Conservation (phyloP, 2,888 invertebrate species). For the Eupeodes latifasciatus region DNA sequence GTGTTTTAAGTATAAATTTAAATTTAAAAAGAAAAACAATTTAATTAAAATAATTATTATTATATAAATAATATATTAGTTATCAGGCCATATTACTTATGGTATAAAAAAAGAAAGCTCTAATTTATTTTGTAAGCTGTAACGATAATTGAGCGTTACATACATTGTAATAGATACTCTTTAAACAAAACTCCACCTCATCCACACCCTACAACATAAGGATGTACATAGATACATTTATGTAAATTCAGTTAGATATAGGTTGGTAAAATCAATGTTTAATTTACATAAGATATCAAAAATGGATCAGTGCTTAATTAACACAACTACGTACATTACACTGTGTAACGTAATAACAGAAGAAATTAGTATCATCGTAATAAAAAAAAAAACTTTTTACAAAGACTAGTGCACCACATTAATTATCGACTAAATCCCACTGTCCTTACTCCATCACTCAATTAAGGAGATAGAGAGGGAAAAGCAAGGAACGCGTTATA, state of each 20-base stretch:
- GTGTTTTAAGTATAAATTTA: too few species aligned
- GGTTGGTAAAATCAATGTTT: conserved; percentile 5
- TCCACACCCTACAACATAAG: too few species aligned
- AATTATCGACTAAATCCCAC: conserved; percentile 70
- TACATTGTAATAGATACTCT: too few species aligned
- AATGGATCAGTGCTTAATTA: conserved; percentile 39
- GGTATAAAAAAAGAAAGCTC: too few species aligned
- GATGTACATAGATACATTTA: too few species aligned
- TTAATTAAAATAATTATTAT: too few species aligned
- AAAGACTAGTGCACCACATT: conserved; percentile 49
- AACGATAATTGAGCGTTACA: too few species aligned
- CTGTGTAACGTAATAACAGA: background rate
- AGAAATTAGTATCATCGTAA: background rate
- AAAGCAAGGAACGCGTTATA: background rate
- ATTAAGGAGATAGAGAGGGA: background rate
- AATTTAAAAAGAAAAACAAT: too few species aligned
- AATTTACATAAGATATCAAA: conserved; percentile 25
- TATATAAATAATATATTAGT: too few species aligned
- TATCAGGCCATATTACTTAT: too few species aligned
- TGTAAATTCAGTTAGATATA: background rate
- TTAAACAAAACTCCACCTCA: too few species aligned
- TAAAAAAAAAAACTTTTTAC: conserved; percentile 9
- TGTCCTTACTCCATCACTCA: conserved; percentile 56
- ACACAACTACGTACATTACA: background rate
- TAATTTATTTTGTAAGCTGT: too few species aligned